Evolutionary conservation across 2,888 invertebrate species (phyloP), one percentile per base, ranked within the genome.

Genomic region (Lapara coniferarum): DNA sequence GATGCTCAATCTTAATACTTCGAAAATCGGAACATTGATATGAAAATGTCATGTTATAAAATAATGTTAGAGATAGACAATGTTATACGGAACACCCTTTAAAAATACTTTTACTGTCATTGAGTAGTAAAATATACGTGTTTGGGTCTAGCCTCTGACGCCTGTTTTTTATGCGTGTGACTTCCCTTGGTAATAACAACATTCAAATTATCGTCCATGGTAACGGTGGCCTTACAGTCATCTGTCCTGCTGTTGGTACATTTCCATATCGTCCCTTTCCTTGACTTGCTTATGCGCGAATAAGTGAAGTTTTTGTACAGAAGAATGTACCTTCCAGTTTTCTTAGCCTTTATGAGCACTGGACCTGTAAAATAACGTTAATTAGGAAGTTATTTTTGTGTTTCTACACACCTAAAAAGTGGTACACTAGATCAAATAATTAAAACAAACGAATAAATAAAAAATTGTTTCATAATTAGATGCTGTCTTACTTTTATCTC

Each of bases 251-350:
- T 89, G 2, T 81, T 78, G 0, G 86, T 81, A 72, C 93, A 93
- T 70, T 89, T 92, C 93, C 93, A 93, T 0, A 90, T 89, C 0
- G 81, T 83, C 0, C 93, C 93, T 57, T 89, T 92, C 72, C 91
- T 93, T 0, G 93, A 92, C 67, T 87, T 92, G 0, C 90, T 77
- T 66, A 88, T 82, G 71, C 86, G 82, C 0, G 82, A 78, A 74
- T 81, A 92, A 0, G 88, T 88, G 71, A 83, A 87, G 1, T 79
- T 81, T 56, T 86, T 83, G 75, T 89, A 90, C 0, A 92, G 72
- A 0, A 93, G 81, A 10, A 84, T 74, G 69, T 88, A 91, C 70
- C 77, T 82, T 0, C 87, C 86, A 69, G 88, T 92, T 72, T 88
- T 89, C 59, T 85, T 79, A 0, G 82, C 77, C 70, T 89, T 92